Base-by-base conservation (phyloP, 2,113 vertebrate genomes). In the Petrocephalus zakoni region DNA sequence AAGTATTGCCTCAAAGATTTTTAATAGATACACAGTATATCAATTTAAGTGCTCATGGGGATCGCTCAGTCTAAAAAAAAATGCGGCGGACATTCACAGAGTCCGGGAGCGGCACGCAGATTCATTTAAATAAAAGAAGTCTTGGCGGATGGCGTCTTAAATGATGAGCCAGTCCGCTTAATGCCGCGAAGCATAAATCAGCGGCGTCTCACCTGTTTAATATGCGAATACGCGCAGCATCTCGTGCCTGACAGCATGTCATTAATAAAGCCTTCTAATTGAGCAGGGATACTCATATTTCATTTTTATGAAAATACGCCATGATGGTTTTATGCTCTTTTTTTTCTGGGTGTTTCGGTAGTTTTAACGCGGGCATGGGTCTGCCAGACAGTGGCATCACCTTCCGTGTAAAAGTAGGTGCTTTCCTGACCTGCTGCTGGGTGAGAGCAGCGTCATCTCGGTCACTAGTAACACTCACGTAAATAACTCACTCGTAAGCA, bases 121-220 rank as follows among this genome's bases (percentile, higher is more conserved):
- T 96, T 96, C 96, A 96, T 97, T 97, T 96, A 95, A 97, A 97
- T 97, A 97, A 97, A 96, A 96, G 95, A 95, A 95, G 96, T 96
- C 95, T 96, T 96, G 96, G 96, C 95, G 95, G 95, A 96, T 96
- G 96, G 95, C 95, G 95, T 95, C 96, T 96, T 96, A 96, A 96
- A 97, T 97, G 96, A 96, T 96, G 97, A 96, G 97, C 98, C 97
- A 96, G 96, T 98, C 97, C 98, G 96, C 97, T 98, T 97, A 99
- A 99, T 99, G 98, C 99, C 96, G 95, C 95, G 95, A 96, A 94
- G 95, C 95, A 96, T 95, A 95, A 97, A 96, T 96, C 96, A 97
- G 47, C 49, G 96, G 96, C 96, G 95, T 96, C 96, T 96, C 95
- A 94, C 95, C 96, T 97, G 96, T 97, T 97, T 97, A 97, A 96